Evolutionary conservation across 2,888 invertebrate species (phyloP), one percentile per base, ranked within the genome.

Genomic region (Chrysolina haemoptera): DNA sequence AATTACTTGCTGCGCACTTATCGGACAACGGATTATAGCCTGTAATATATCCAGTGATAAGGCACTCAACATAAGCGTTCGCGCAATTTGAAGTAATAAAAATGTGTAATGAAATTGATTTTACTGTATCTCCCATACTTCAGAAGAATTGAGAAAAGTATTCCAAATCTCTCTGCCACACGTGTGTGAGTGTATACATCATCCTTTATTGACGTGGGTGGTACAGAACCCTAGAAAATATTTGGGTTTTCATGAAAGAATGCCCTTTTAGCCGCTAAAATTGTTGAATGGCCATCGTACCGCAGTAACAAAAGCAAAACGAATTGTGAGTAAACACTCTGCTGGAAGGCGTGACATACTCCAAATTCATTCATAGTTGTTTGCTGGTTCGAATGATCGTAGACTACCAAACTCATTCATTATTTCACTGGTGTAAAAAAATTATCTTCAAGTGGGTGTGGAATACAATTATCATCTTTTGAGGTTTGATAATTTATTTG

Each of bases 271-370:
- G 35, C 55, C 22, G 41, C 55, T 14, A 59, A 66, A 65, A 73
- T 62, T 64, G 35, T 48, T 70, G 70, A 74, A 74, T 74, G 73
- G 46, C 59, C 62, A 65, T 65, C 66, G 69, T 50, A 64, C 59
- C 20, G 59, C 10, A 69, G 20, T 27, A 66, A 73, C 73, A 73
- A 73, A 73, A 62, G 73, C 64, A 69, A 64, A 70, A 50, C 70
- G 70, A 64, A 64, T 69, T 69, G 69, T 62, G 63, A 62, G 73
- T 73, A 69, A 73, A 73, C 73, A 65, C 27, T 63, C 69, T 46
- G 35, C 53, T 22, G n/a, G 62, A 18, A 65, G 73, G 73, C 73
- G 73, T 69, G 69, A 69, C 65, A 40, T 62, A 68, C 69, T 59
- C 22, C 40, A 12, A 66, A 35, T 69, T 73, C 73, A 69, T 69